Percentiles rank a stretch among this genome's conserved stretches.
Conservation (phyloP, 2,888 invertebrate genomes). For the Cyclophora punctaria region DNA sequence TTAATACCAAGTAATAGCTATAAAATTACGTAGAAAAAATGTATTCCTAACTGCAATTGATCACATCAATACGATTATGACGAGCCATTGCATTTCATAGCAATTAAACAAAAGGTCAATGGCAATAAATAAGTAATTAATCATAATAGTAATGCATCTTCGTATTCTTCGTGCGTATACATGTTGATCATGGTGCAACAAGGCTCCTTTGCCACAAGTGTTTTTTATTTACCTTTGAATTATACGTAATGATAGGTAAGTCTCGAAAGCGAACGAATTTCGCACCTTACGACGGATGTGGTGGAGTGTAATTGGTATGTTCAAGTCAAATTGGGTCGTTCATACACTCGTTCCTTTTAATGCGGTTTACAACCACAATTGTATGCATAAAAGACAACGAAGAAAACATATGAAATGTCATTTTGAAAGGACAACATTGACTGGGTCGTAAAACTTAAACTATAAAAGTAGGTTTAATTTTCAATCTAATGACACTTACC, state of each 20-base stretch:
- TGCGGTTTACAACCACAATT: conserved; percentile 34
- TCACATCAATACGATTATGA: conserved; percentile 9
- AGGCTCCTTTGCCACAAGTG: no score
- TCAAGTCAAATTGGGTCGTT: conserved; percentile 35
- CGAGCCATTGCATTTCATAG: conserved; percentile 15
- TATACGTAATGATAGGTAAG: conserved; percentile 5
- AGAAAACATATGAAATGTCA: no score
- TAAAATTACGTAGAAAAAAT: no score
- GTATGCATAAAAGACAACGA: conserved; percentile 1
- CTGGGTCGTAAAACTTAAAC: no score
- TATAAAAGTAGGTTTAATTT: no score
- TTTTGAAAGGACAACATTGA: no score
- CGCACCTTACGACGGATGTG: conserved; percentile 62
- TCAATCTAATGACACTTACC: no score
- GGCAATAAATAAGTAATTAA: conserved; percentile 25
- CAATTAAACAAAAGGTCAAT: conserved; percentile 32
- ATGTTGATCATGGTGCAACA: no score
- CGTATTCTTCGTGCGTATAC: no score
- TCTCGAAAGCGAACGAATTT: conserved; percentile 32
- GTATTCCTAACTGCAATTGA: conserved; percentile 15
- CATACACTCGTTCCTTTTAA: conserved; percentile 24
- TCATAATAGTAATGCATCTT: conserved; percentile 6
- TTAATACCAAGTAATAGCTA: no score
- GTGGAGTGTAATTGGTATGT: conserved; percentile 47
- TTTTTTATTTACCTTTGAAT: conserved; percentile 5